Base-by-base conservation (phyloP, 2,888 invertebrate genomes). In the Melanotus villosus region DNA sequence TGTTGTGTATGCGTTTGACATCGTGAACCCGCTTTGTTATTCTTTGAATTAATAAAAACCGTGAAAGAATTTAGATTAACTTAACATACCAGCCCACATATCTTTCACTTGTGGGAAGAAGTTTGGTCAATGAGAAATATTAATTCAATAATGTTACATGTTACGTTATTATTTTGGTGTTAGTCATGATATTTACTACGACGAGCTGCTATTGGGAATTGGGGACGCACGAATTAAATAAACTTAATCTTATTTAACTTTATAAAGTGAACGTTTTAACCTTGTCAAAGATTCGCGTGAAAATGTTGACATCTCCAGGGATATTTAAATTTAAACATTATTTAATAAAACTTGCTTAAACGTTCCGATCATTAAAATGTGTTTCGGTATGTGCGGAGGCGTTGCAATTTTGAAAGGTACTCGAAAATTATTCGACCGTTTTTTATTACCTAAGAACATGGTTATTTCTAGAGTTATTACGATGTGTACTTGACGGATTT, bases 1-100 rank as follows among this genome's bases (percentile, higher is more conserved):
- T 59, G 58, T 50, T 47, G 45, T 38, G 21, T 36, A 21, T 65
- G 47, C 34, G 18, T 60, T 60, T 60, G 60, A 47, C 60, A 60
- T 32, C 19, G 18, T 60, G 60, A 60, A 60, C 60, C 45, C 21
- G 21, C 56, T 56, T 56, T 52, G 63, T 65, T 65, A 65, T 67
- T 54, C 56, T 52, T 26, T 52, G 26, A n/a, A 47, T 52, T 62
- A 62, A 62, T 52, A 62, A 62, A 63, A 52, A 63, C 54, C 38
- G 60, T 54, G 26, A 63, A 63, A 54, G 63, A 63, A 63, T 63
- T 63, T 54, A 54, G 54, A 63, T 52, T 52, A 54, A 52, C 50
- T 52, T 62, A 52, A 63, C 54, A 63, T 52, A 54, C 41, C 63
- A 63, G 41, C 63, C 63, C 63, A 63, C 63, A 54, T 63, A 23